Percentiles rank a stretch among this genome's conserved stretches.
phyloP scores from a whole-genome alignment of 1,140 invertebrate genomes.

The Drosophila melanica region DNA sequence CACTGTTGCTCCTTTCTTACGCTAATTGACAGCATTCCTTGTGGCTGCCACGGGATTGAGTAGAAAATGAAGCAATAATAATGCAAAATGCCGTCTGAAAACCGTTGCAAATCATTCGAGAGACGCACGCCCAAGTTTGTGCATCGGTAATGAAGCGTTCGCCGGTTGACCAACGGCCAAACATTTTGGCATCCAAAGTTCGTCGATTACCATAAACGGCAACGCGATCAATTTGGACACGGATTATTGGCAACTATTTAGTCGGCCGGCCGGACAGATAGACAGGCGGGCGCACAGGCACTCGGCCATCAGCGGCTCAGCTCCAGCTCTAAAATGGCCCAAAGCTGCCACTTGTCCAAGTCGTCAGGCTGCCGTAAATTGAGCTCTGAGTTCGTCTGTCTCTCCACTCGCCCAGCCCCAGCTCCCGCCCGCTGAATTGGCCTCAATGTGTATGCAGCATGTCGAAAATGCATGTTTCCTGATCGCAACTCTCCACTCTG shows the following conservation, averaged over 20 bases:
- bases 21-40: slow-evolving; percentile 51
- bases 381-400: slow-evolving; percentile 39
- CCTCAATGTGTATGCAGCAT: slow-evolving; percentile 57
- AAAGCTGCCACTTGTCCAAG: slow-evolving; percentile 61
- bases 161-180: slow-evolving; percentile 24
- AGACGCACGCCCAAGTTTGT: slow-evolving; percentile 68
- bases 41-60: slow-evolving; percentile 16
- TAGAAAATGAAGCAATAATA: slow-evolving; percentile 74
- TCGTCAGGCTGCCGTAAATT: slow-evolving; percentile 62
- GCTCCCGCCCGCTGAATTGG: slow-evolving; percentile 31
- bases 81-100: slow-evolving; percentile 59
- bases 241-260: slow-evolving; percentile 81
- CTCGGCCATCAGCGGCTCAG: slow-evolving; percentile 20
- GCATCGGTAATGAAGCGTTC: slow-evolving; percentile 62
- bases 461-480: slow-evolving; percentile 70
- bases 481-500: slow-evolving; percentile 40
- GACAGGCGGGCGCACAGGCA: neutral
- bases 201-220: slow-evolving; percentile 80
- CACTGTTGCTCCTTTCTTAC: slow-evolving; percentile 35
- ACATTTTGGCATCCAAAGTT: slow-evolving; percentile 74
- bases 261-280: slow-evolving; percentile 26
- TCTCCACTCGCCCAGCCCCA: neutral
- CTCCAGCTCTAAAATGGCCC: slow-evolving; percentile 57
- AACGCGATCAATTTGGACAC: slow-evolving; percentile 77
- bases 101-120: slow-evolving; percentile 58